phyloP scores from a whole-genome alignment of 1,140 invertebrate genomes.

The Phocides pigmalion region DNA sequence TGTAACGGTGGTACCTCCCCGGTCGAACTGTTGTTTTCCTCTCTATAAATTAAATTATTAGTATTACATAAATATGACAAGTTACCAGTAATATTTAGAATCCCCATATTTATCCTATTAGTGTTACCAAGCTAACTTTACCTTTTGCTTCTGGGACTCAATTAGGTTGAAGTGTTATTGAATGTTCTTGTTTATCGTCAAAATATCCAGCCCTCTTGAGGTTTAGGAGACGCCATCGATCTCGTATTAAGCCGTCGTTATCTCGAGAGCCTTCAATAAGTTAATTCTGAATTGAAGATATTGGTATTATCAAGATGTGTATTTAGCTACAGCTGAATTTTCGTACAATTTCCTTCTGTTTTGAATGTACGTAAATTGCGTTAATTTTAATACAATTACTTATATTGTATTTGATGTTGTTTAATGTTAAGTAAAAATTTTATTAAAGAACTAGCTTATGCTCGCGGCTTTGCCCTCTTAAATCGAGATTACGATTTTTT shows the following conservation, averaged over 20 bases:
- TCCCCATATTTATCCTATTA: no score
- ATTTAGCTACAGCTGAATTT: slow-evolving; percentile 14
- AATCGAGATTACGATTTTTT: no score
- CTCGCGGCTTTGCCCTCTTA: no score
- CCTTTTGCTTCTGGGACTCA: not conserved
- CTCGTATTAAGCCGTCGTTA: slow-evolving; percentile 22
- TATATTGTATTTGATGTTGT: no score
- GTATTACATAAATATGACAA: no score
- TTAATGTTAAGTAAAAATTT: no score
- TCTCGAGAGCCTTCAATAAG: slow-evolving; percentile 20
- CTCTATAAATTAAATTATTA: no score
- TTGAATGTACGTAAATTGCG: not conserved
- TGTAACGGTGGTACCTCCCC: no score
- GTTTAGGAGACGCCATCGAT: slow-evolving; percentile 12
- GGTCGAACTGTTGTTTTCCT: no score
- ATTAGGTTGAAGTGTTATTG: slow-evolving; percentile 10
- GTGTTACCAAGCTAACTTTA: not conserved
- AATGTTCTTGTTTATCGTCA: slow-evolving; percentile 30
- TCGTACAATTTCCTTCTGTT: not conserved
- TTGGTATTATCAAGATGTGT: slow-evolving; percentile 18
- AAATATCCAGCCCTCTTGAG: slow-evolving; percentile 22
- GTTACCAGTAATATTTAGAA: no score
- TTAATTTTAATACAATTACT: no score
- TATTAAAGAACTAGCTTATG: no score
- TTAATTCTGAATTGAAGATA: slow-evolving; percentile 23